Evolutionary conservation across 2,113 vertebrate genomes (phyloP), one percentile per base, ranked within the genome.

Genomic region (Pterophyllum scalare): DNA sequence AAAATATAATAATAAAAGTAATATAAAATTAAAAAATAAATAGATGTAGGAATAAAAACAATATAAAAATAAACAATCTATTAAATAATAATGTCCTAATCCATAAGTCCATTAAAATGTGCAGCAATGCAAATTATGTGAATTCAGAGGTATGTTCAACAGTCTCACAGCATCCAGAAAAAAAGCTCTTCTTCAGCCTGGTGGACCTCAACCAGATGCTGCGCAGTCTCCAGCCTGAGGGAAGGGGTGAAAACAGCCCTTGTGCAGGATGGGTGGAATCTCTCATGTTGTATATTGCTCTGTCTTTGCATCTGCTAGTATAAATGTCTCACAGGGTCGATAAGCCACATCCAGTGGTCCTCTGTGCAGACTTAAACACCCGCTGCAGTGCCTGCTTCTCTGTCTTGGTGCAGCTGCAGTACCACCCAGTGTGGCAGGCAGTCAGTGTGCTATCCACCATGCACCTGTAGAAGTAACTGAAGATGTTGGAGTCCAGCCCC

Each of bases 1-100:
- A 65, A 43, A 67, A 46, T 67, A 67, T 46, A 67, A 62, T 38
- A 67, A 62, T 22, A 62, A 62, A 62, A 62, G 11, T 26, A 65
- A 65, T 46, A 62, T 22, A 62, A 62, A 62, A 62, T 6, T 26
- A 65, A 65, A 22, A 17, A 24, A 38, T 0, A 65, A 10, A 26
- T 67, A 46, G 10, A 46, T 26, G 13, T 67, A 46, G 26, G 14
- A 67, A 67, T 67, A 67, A 26, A 26, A 46, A 22, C 26, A 19
- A 67, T 40, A 26, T 26, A 46, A 67, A 67, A 67, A 67, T 67
- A 67, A 67, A 0, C 43, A 1, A 67, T 22, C 62, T 67, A 46
- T 46, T 67, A 26, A 46, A 38, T 38, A 38, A 38, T 38, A 38
- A 9, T 38, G 2, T 67, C 26, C 14, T 9, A 10, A 43, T 46